phyloP scores from a whole-genome alignment of 2,888 invertebrate genomes.

The Polia nebulosa region DNA sequence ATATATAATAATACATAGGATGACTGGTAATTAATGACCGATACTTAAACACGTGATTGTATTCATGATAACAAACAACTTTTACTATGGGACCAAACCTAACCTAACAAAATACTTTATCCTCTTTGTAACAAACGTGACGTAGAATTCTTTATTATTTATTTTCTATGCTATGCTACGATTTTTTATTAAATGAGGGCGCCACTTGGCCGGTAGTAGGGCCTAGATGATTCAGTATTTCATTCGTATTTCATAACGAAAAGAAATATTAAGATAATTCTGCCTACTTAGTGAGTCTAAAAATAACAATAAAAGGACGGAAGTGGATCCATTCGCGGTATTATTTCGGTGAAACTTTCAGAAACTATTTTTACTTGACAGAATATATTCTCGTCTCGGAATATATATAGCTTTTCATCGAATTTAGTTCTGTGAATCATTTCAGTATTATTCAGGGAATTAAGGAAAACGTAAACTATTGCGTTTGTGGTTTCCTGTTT shows the following conservation, averaged over 20 bases:
- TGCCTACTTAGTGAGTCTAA: conserved; percentile 14
- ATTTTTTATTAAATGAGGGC: too few relatives aligned
- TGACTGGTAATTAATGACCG: too few relatives aligned
- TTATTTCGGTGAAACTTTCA: conserved; percentile 50
- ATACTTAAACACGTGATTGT: too few relatives aligned
- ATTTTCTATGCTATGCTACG: too few relatives aligned
- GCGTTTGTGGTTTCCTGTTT: conserved; percentile 20
- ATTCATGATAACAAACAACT: too few relatives aligned
- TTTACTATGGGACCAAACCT: too few relatives aligned
- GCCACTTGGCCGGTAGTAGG: too few relatives aligned
- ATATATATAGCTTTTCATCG: conserved; percentile 53
- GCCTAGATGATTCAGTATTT: too few relatives aligned
- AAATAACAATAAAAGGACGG: conserved; percentile 51
- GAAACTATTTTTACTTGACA: conserved; percentile 52
- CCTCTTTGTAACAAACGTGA: too few relatives aligned
- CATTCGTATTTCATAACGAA: background rate
- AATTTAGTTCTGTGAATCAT: conserved; percentile 54
- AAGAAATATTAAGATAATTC: background rate
- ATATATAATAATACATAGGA: too few relatives aligned
- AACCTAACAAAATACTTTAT: too few relatives aligned
- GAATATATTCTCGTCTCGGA: conserved; percentile 41
- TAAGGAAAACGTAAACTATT: conserved; percentile 21
- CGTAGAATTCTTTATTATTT: too few relatives aligned
- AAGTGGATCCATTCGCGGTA: conserved; percentile 44
- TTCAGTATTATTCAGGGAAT: conserved; percentile 38